Evolutionary conservation across 2,888 invertebrate genomes (phyloP), one percentile per base, ranked within the genome.

Genomic region (Syritta pipiens): DNA sequence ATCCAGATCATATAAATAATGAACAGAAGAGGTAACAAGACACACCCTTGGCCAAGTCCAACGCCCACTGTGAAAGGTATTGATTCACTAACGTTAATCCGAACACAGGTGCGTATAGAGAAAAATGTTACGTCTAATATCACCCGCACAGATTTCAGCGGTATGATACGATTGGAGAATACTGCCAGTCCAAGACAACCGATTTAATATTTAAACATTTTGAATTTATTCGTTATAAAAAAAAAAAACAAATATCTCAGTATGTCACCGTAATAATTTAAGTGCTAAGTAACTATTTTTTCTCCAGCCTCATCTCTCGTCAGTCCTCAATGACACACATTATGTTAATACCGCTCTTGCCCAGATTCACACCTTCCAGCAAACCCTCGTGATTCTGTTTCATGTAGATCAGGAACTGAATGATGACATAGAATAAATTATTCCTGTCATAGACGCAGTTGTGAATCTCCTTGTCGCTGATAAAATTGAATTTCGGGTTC

Each of bases 351-450:
- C 95, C 95, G 53, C 94, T 93, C 86, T 92, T 91, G 44, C 95
- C 95, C 48, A 95, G 89, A 88, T 95, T 93, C 46, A 94, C 93
- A 84, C 93, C 91, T 86, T 95, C 95, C 37, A 96, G 88, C 91
- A 94, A 92, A 12, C 94, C 94, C 82, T 93, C 91, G 83, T 94
- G 93, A 83, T 93, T 92, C 81, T 90, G 91, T 83, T 93, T 94
- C 81, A 96, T 93, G 84, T 93, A 92, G 85, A 94, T 92, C 35
- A 97, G 87, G 87, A 97, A 95, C 84, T 97, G 91, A 84, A 97
- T 91, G 79, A 97, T 91, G 53, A 95, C 93, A 88, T 96, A 95
- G 87, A 97, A 95, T 84, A 97, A 89, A 90, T 97, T 97, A 90
- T 96, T 96, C 84, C 96, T 92, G 55, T 97, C 96, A 89, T 93